phyloP scores from a whole-genome alignment of 2,797 vertebrate genomes.

The Anolis apletophallus region DNA sequence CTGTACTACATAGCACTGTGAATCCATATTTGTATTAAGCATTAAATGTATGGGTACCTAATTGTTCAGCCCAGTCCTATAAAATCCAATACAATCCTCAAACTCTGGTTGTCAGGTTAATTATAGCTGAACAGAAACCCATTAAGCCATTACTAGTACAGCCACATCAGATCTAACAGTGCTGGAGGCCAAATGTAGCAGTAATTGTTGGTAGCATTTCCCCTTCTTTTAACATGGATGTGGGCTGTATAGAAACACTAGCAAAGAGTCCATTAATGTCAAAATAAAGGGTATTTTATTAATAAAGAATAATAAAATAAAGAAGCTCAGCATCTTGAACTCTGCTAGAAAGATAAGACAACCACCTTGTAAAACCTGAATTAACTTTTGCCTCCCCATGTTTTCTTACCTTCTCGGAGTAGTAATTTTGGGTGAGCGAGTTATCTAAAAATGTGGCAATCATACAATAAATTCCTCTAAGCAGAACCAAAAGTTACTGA shows the following conservation, averaged over 20 bases:
- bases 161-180: not conserved
- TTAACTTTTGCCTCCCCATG: not conserved
- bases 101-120: slow-evolving; percentile 42
- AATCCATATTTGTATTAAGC: slow-evolving; percentile 34
- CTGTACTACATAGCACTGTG: not conserved
- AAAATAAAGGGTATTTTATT: slow-evolving; percentile 13
- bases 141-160: slow-evolving; percentile 30
- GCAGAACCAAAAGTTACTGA: not conserved
- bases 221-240: not conserved
- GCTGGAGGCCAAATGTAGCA: accelerated
- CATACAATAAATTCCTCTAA: not conserved
- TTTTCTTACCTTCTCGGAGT: too few relatives aligned
- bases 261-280: not conserved
- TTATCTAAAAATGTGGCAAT: not conserved
- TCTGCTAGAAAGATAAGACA: not conserved
- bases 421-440: not conserved
- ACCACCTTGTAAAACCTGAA: not conserved
- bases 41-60: slow-evolving; percentile 6
- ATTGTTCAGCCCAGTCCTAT: slow-evolving; percentile 37
- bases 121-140: slow-evolving; percentile 35
- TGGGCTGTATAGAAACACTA: accelerated
- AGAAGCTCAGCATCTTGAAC: not conserved
- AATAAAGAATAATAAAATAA: too few relatives aligned
- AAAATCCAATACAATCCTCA: slow-evolving; percentile 28
- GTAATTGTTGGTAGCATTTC: not conserved